Evolutionary conservation across 2,113 vertebrate genomes (phyloP).

Genomic region (Chionomys nivalis): DNA sequence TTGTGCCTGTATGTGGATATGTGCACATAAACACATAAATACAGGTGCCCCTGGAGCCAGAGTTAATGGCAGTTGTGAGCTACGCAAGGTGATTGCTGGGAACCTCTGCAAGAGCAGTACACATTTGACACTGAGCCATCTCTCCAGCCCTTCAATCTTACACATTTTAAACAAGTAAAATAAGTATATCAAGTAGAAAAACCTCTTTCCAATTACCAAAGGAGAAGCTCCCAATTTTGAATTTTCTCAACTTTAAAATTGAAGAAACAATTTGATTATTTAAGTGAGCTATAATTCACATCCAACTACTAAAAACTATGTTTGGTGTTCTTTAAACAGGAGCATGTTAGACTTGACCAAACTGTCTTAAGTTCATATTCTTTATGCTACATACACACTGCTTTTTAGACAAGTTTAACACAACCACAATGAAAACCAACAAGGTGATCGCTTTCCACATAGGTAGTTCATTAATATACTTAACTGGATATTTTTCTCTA

Average conservation of each 20-base stretch:
- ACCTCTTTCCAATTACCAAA: neutral
- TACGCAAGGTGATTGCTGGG: neutral
- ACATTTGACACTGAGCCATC: neutral
- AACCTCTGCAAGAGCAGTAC: neutral
- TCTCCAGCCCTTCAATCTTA: neutral
- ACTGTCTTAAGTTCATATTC: neutral
- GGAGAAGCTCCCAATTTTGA: neutral
- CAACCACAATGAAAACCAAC: constrained; percentile 40
- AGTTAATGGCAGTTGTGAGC: neutral
- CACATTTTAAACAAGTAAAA: neutral
- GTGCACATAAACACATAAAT: no score
- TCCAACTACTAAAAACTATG: neutral
- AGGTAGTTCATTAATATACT: constrained; percentile 11
- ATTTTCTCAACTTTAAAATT: constrained; percentile 30
- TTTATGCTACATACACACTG: neutral
- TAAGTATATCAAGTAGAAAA: neutral
- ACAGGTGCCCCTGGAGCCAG: neutral
- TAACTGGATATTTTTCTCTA: constrained; percentile 27
- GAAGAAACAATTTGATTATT: neutral
- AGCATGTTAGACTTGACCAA: neutral
- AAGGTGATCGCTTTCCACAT: neutral
- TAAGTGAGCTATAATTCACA: neutral
- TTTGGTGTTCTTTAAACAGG: neutral
- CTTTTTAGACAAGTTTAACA: constrained; percentile 42
- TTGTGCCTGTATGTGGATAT: no score